Percentiles rank a stretch among this genome's conserved stretches.
Evolutionary conservation across 2,797 vertebrate species (phyloP).

Genomic region (Margarornis squamiger): DNA sequence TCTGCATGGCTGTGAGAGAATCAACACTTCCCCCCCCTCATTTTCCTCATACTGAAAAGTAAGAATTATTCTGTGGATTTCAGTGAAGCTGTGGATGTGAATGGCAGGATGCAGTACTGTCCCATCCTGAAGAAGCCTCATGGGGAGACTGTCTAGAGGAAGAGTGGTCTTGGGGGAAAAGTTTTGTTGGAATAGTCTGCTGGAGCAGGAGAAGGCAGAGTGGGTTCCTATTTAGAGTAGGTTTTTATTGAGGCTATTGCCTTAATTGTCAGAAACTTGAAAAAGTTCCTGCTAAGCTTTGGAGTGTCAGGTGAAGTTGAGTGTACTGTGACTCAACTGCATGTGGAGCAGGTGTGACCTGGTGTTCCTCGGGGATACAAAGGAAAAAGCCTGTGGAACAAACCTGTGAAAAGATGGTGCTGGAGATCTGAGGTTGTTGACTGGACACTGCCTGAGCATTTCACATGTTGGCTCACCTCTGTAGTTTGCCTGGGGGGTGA

Average conservation of each 20-base stretch:
- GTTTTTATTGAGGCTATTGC: neutral
- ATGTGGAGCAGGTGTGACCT: neutral
- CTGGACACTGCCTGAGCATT: neutral
- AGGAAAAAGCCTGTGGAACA: neutral
- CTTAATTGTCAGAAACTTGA: neutral
- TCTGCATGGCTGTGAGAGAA: accelerated
- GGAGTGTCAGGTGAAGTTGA: neutral
- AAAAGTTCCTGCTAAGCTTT: neutral
- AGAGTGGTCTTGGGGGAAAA: neutral
- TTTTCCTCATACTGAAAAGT: neutral
- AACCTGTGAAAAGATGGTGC: neutral
- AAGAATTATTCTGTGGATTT: neutral
- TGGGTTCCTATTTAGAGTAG: neutral
- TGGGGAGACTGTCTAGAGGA: neutral
- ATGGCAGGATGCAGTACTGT: neutral
- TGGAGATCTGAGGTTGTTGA: neutral
- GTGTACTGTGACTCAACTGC: neutral
- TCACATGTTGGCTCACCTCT: accelerated
- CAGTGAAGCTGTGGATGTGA: neutral
- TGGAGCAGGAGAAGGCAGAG: neutral
- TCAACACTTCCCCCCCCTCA: neutral
- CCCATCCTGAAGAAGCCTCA: neutral
- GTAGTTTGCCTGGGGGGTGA: neutral
- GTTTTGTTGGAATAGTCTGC: neutral
- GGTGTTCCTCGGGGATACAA: neutral